Conservation (phyloP, 2,113 vertebrate species). For the Turnix velox region DNA sequence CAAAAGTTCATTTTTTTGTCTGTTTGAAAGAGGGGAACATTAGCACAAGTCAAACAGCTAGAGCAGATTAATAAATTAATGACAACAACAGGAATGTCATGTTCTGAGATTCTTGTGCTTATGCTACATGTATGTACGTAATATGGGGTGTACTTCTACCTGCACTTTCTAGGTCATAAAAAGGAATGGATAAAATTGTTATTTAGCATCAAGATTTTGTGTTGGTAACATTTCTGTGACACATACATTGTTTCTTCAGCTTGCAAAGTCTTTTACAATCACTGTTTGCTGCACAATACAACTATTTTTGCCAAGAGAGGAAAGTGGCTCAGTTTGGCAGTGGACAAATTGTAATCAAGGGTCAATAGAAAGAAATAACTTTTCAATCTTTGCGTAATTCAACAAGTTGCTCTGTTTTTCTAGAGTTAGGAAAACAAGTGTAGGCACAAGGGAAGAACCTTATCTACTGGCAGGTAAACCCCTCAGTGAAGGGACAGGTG, state of each 20-base stretch:
- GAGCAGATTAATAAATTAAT: background rate
- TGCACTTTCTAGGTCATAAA: background rate
- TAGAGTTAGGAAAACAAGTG: background rate
- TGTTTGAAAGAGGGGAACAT: background rate
- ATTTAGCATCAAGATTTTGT: background rate
- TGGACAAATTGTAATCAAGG: background rate
- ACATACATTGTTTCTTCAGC: background rate
- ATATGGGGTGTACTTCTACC: background rate
- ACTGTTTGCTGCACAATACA: background rate
- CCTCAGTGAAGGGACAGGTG: background rate
- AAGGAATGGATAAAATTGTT: background rate
- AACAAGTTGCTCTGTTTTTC: background rate
- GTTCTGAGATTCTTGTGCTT: background rate
- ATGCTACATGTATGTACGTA: background rate
- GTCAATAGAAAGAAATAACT: background rate
- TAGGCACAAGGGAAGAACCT: background rate
- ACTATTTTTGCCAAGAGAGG: background rate
- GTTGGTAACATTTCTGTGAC: background rate
- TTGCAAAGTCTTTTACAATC: background rate
- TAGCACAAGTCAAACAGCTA: background rate
- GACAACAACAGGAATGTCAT: background rate
- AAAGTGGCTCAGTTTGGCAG: background rate
- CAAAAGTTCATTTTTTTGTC: background rate
- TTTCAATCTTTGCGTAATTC: background rate
- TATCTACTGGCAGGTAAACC: background rate